Base-by-base conservation (phyloP, 2,797 vertebrate species). In the Coranthus polyacanthus region DNA sequence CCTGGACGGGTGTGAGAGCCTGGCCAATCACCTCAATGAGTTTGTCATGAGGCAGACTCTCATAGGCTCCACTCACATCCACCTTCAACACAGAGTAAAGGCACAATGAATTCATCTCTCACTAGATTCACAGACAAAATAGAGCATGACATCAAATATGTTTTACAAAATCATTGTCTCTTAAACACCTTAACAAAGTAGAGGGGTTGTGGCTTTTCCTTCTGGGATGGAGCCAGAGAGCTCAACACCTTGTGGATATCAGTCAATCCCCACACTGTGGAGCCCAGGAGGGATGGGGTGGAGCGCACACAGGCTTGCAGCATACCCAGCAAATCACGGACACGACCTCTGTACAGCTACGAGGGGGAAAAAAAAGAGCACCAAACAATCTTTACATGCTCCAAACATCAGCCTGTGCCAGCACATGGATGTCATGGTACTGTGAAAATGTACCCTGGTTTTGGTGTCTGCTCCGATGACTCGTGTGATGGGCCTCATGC, bases 151-250 rank as follows among this genome's bases (percentile, higher is more conserved):
- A 10, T 32, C 29, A 32, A 32, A 32, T 10, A 32, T 10, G 29
- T 8, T 7, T 26, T 26, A 26, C 29, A 32, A 32, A 32, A 32
- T 9, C 29, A 32, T 9, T 32, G 29, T n/a, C n/a, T n/a, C n/a
- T 32, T 32, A 32, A 32, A 32, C 60, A 98, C 98, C 95, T 99
- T 99, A 6, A 97, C 97, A 44, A 96, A 98, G 88, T 97, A 97
- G 43, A 97, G 94, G 0, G 69, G 86, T n/a, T 92, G 88, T 10
- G 86, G 81, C 20, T 87, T 85, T 24, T 92, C 45, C 7, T 91
- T 91, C 65, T 91, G 92, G 18, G 63, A 53, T 0, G 67, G 77
- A 34, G 90, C 91, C 32, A 96, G 92, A 26, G 88, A 81, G 45
- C 79, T 58, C 90, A 98, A 92, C 16, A 75, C 84, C 51, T 77